Conservation (phyloP, 2,888 invertebrate genomes). For the Noctua comes region DNA sequence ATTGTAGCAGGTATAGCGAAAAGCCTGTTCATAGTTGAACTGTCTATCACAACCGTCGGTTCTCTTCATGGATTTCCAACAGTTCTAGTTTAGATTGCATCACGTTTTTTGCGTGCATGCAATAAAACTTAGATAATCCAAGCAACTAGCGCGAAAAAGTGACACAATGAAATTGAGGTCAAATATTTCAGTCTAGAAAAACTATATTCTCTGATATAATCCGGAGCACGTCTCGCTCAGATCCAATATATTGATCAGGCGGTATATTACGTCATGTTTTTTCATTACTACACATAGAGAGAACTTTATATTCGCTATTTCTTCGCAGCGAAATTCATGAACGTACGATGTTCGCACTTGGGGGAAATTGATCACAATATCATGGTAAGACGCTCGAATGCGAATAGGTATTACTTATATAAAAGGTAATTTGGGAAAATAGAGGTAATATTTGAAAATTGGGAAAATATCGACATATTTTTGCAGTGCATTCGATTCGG, state of each 20-base stretch:
- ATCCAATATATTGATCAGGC: constrained; percentile 51
- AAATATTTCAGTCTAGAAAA: constrained; percentile 33
- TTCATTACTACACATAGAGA: constrained; percentile 51
- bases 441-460: constrained; percentile 10
- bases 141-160: background rate
- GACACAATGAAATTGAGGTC: constrained; percentile 5
- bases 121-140: background rate
- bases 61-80: background rate
- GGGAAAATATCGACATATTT: constrained; percentile 12
- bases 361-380: constrained; percentile 50
- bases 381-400: constrained; percentile 39
- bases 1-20: background rate
- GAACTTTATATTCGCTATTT: constrained; percentile 51
- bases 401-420: constrained; percentile 25
- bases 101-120: background rate
- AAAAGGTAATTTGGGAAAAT: constrained; percentile 32
- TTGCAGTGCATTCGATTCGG: background rate
- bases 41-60: background rate
- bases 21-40: background rate
- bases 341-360: constrained; percentile 43
- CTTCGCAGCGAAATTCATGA: constrained; percentile 53
- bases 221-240: constrained; percentile 37
- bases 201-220: constrained; percentile 42
- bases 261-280: constrained; percentile 51
- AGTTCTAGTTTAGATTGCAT: background rate